Percentiles rank a stretch among this genome's conserved stretches.
Conservation (phyloP, 2,888 invertebrate genomes). For the Drosophila atroscutellata region DNA sequence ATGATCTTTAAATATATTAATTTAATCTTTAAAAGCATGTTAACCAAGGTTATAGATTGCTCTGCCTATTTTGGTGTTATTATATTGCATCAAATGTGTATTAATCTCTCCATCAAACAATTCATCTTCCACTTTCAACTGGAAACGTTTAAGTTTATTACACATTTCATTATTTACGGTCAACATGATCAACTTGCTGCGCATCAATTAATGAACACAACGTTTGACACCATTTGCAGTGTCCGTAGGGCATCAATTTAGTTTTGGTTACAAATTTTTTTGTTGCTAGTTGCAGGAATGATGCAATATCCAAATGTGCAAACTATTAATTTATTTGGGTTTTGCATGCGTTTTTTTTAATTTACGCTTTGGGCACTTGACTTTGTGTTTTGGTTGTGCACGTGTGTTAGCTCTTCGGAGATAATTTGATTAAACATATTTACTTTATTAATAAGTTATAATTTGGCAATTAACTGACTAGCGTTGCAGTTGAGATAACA, state of each 20-base stretch:
- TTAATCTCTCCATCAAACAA: neutral
- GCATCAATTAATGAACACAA: slow-evolving; percentile 29
- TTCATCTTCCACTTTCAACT: neutral
- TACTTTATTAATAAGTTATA: slow-evolving; percentile 25
- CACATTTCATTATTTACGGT: slow-evolving; percentile 2
- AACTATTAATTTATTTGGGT: slow-evolving; percentile 29
- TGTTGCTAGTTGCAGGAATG: slow-evolving; percentile 33
- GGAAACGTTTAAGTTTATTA: slow-evolving; percentile 10
- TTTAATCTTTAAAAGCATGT: neutral
- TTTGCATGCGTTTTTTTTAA: slow-evolving; percentile 6
- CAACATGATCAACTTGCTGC: slow-evolving; percentile 1
- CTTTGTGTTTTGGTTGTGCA: slow-evolving; percentile 26
- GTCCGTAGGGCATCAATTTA: slow-evolving; percentile 43
- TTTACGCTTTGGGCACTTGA: slow-evolving; percentile 9
- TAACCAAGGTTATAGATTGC: neutral
- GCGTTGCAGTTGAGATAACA: neutral
- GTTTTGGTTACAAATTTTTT: slow-evolving; percentile 36
- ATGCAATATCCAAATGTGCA: slow-evolving; percentile 49
- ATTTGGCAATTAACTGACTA: neutral
- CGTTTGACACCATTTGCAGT: slow-evolving; percentile 50
- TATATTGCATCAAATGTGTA: neutral
- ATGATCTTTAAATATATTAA: neutral
- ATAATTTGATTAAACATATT: slow-evolving; percentile 44
- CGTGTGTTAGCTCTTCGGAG: slow-evolving; percentile 16
- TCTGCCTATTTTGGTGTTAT: neutral